Percentiles rank a stretch among this genome's conserved stretches.
These are phyloP conservation scores for Caenorhabditis angaria DNA, from an alignment of 2,888 invertebrate species.

Conservation along the genomic window DNA sequence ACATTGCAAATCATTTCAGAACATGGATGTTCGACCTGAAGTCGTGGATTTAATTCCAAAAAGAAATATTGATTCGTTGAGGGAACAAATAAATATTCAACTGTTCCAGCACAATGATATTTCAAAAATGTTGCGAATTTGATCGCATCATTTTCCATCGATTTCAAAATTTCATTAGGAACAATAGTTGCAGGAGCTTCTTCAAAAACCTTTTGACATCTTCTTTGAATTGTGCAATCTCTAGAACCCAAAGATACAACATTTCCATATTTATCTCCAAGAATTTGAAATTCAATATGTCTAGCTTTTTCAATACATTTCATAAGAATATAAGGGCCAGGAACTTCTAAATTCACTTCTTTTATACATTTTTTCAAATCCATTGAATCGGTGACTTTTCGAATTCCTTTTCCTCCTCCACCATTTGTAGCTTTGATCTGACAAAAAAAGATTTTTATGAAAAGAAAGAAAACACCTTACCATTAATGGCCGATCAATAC, in stretches of 20 bases:
- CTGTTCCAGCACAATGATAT: conserved; percentile 96
- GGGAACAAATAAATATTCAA: conserved; percentile 91
- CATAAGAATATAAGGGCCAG: conserved; percentile 98
- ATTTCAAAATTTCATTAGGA: conserved; percentile 86
- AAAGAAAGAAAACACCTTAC: background rate
- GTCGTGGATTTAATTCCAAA: conserved; percentile 93
- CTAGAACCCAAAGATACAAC: conserved; percentile 97
- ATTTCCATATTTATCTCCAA: conserved; percentile 92
- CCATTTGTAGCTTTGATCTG: conserved; percentile 98
- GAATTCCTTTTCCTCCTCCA: conserved; percentile 97
- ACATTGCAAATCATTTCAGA: conserved; percentile 99
- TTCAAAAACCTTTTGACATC: conserved; percentile 99
- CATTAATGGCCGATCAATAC: background rate
- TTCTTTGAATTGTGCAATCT: conserved; percentile 95
- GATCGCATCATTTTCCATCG: conserved; percentile 97
- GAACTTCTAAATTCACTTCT: conserved; percentile 85
- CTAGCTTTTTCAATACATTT: conserved; percentile 92
- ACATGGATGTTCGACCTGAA: conserved; percentile 97
- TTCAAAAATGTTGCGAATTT: conserved; percentile 97
- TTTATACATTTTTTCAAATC: conserved; percentile 91
- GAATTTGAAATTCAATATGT: conserved; percentile 94
- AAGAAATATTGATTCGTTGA: conserved; percentile 85
- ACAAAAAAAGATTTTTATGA: background rate
- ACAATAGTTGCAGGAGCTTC: conserved; percentile 97
- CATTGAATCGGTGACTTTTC: conserved; percentile 83